Conservation (phyloP, 2,797 vertebrate genomes). For the Rhinella marina region DNA sequence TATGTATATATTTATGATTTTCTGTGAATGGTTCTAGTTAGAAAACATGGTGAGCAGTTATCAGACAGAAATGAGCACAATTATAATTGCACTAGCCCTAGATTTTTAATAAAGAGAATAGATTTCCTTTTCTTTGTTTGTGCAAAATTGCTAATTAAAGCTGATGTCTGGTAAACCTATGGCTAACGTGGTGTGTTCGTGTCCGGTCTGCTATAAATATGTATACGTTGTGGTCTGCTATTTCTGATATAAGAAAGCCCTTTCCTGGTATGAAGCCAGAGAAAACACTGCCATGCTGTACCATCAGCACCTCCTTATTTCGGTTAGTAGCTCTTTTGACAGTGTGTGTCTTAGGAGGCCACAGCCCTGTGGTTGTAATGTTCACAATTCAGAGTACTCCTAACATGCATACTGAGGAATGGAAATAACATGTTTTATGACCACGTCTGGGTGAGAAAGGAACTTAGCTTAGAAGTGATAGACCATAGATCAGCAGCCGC, state of each 20-base stretch:
- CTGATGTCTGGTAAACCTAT: slow-evolving; percentile 1
- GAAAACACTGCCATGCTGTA: not conserved
- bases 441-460: not conserved
- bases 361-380: not conserved
- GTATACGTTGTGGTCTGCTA: not conserved
- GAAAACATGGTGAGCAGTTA: not conserved
- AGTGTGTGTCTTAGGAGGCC: not conserved
- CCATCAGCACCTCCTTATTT: not conserved
- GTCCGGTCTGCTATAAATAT: slow-evolving; percentile 2
- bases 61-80: not conserved
- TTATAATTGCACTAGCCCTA: slow-evolving; percentile 22
- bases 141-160: slow-evolving; percentile 46
- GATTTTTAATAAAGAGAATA: not conserved
- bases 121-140: slow-evolving; percentile 2
- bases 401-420: not conserved
- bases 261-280: not conserved
- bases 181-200: not conserved
- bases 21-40: not conserved
- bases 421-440: not conserved
- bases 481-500: too few relatives aligned
- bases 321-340: not conserved
- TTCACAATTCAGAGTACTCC: not conserved
- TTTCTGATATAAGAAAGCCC: not conserved
- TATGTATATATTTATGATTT: not conserved
- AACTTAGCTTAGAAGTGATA: not conserved